Percentiles rank a stretch among this genome's conserved stretches.
Conservation (phyloP, 1,140 invertebrate species). For the Drosophila sp. region DNA sequence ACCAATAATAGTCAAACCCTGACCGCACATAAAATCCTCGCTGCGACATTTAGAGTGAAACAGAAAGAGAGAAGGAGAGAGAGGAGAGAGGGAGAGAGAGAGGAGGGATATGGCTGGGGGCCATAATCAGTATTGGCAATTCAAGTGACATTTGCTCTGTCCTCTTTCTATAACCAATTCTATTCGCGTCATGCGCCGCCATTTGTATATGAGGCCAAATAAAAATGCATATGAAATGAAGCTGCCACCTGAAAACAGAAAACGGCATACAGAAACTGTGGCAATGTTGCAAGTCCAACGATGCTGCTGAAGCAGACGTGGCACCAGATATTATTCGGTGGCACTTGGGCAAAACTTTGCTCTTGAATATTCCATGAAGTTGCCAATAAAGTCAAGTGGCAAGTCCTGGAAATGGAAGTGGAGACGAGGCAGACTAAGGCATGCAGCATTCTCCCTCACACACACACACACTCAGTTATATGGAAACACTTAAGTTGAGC, state of each 20-base stretch:
- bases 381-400: slow-evolving; percentile 81
- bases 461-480: not conserved
- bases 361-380: slow-evolving; percentile 81
- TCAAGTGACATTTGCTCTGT: slow-evolving; percentile 67
- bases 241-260: slow-evolving; percentile 12
- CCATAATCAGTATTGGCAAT: slow-evolving; percentile 79
- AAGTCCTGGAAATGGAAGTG: slow-evolving; percentile 53
- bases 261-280: not conserved
- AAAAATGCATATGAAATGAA: slow-evolving; percentile 81
- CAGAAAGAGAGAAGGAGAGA: not conserved
- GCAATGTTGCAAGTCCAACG: not conserved
- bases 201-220: slow-evolving; percentile 80
- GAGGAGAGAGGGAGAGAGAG: not conserved
- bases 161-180: slow-evolving; percentile 27
- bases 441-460: slow-evolving; percentile 10
- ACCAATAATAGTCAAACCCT: slow-evolving; percentile 73
- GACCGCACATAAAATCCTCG: slow-evolving; percentile 69
- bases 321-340: slow-evolving; percentile 51
- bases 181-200: slow-evolving; percentile 51
- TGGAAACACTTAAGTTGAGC: slow-evolving; percentile 51
- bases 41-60: slow-evolving; percentile 33
- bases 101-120: not conserved
- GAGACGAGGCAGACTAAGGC: not conserved
- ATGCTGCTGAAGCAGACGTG: not conserved
- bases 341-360: slow-evolving; percentile 69